Conservation (phyloP, 1,140 invertebrate genomes). For the Dryas iulia region DNA sequence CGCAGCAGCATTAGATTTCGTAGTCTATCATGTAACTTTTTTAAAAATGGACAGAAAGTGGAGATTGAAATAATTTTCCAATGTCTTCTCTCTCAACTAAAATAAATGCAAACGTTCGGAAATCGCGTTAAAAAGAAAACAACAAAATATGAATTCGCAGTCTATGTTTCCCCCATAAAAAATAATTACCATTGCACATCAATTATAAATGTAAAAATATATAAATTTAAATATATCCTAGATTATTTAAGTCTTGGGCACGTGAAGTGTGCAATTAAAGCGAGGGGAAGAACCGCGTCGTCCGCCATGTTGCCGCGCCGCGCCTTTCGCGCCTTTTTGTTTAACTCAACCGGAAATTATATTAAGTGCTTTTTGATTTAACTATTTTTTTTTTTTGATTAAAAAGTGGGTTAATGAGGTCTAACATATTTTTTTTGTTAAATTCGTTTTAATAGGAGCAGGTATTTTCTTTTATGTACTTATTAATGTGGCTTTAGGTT, state of each 20-base stretch:
- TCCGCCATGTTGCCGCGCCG: neutral
- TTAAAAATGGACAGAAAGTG: no score
- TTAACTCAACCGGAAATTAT: constrained; percentile 15
- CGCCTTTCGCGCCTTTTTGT: neutral
- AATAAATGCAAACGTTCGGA: no score
- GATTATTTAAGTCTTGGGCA: neutral
- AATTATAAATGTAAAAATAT: neutral
- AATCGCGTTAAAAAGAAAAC: no score
- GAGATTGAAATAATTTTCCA: no score
- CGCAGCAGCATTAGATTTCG: no score
- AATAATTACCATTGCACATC: neutral
- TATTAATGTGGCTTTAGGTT: no score
- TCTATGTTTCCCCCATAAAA: no score
- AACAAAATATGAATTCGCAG: no score
- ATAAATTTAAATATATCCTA: neutral
- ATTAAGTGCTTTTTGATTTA: constrained; percentile 10
- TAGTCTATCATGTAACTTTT: no score
- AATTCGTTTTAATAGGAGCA: neutral
- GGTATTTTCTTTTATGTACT: neutral
- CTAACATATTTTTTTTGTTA: neutral
- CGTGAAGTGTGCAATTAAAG: neutral
- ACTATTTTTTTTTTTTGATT: neutral
- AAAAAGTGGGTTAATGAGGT: constrained; percentile 12
- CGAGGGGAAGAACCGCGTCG: constrained; percentile 2
- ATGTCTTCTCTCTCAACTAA: no score